Base-by-base conservation (phyloP, 2,113 vertebrate species). In the Mus pahari region DNA sequence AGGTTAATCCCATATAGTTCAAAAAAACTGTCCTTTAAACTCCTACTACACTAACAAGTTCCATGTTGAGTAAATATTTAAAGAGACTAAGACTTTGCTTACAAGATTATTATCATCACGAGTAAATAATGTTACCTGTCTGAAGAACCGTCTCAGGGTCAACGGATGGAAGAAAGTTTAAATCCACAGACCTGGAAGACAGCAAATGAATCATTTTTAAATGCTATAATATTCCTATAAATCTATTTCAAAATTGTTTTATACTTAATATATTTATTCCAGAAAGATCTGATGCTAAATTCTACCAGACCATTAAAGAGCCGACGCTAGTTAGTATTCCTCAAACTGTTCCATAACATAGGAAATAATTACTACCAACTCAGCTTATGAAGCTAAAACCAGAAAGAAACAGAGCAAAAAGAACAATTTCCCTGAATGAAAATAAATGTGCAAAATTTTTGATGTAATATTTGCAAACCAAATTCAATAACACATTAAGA, bases 101-200 rank as follows among this genome's bases (percentile, higher is more conserved):
- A 16, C 13, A 73, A 55, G 0, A 92, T 39, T 10, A 89, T 70
- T 96, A 86, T 86, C 71, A 92, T 87, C 81, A 95, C 17, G 77
- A 79, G 74, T 86, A 78, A 89, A 70, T 26, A 45, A 14, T 75
- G 48, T 53, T 98, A 99, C 99, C 99, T 91, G 99, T 99, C 98
- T 99, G 99, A 86, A 99, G 99, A 86, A 99, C 99, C 0, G 98
- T 99, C 98, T 99, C 99, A 17, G 99, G 99, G 98, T 99, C 99
- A 98, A 99, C 99, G 1, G 99, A 99, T 5, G 99, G 99, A 98
- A 99, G 98, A 89, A 99, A 99, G 97, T 99, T 99, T 98, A 99
- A 98, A 97, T 99, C 99, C 89, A 99, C 97, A 92, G 99, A 98
- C 96, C 99, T 99, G 98, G 64, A 74, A 97, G 97, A 86, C 55